A percentile compares a stretch with the other conserved stretches of the same genome.
Evolutionary conservation across 2,888 invertebrate species (phyloP).

Genomic region (Caenorhabditis doughertyi): DNA sequence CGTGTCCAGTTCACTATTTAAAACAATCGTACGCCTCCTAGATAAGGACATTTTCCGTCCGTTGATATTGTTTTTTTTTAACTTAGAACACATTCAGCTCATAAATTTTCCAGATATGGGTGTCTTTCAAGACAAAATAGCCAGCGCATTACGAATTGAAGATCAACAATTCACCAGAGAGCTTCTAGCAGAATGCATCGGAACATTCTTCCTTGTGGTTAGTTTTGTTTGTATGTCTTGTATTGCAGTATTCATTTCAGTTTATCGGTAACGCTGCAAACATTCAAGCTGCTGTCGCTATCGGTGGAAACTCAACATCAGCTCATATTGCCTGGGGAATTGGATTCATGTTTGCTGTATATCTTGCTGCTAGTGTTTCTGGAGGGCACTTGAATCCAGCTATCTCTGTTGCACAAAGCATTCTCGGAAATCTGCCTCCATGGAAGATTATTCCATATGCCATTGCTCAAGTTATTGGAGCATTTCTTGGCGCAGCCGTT

Average conservation of each 20-base stretch:
- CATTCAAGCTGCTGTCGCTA: constrained; percentile 74
- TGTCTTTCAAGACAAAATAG: constrained; percentile 69
- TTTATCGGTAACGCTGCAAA: constrained; percentile 81
- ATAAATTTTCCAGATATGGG: constrained; percentile 48
- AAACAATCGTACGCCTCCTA: constrained; percentile 38
- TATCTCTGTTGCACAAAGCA: constrained; percentile 75
- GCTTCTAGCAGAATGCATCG: constrained; percentile 80
- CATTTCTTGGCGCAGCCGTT: constrained; percentile 80
- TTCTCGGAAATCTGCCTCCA: constrained; percentile 76
- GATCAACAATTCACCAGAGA: constrained; percentile 73
- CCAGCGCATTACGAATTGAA: constrained; percentile 70
- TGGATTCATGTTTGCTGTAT: constrained; percentile 82
- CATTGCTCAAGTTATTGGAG: constrained; percentile 79
- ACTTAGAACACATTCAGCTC: too few species aligned
- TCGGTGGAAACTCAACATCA: constrained; percentile 74
- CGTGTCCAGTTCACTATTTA: constrained; percentile 55
- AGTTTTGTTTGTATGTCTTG: constrained; percentile 6
- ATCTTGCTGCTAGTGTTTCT: constrained; percentile 77
- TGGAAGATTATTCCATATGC: constrained; percentile 71
- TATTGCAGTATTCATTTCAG: constrained; percentile 57
- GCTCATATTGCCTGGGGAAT: constrained; percentile 81
- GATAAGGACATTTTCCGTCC: constrained; percentile 52
- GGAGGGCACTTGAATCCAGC: constrained; percentile 81
- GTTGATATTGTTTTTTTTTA: background rate
- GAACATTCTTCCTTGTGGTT: constrained; percentile 80